Percentiles rank a stretch among this genome's conserved stretches.
Conservation (phyloP, 92 coral and sea anemone genomes). For the Epizoanthus illoricatus region DNA sequence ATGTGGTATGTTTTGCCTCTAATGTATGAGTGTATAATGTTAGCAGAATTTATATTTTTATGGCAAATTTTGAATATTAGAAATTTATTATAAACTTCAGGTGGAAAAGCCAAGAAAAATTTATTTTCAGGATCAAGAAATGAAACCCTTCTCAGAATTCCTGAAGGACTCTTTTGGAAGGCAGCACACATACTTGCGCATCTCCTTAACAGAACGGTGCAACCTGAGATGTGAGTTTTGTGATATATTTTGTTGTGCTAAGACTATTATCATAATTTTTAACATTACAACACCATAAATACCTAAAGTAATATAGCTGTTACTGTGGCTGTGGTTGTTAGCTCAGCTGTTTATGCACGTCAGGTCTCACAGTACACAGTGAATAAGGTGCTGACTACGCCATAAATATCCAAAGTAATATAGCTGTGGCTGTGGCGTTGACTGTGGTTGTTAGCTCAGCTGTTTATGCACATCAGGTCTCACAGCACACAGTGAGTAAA, state of each 20-base stretch:
- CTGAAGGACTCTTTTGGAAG: constrained; percentile 90
- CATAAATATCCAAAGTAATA: no score
- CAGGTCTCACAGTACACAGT: no score
- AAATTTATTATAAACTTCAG: not conserved
- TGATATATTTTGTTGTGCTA: not conserved
- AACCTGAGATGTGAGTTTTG: constrained; percentile 90
- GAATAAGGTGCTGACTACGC: no score
- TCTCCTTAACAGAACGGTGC: constrained; percentile 94
- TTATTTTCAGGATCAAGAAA: constrained; percentile 38
- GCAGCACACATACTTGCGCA: constrained; percentile 85
- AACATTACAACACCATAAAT: not conserved
- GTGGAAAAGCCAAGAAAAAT: not conserved
- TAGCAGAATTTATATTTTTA: not conserved
- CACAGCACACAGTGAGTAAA: no score
- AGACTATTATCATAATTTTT: not conserved
- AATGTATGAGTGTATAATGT: no score
- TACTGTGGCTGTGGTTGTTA: no score
- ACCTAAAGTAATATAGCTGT: no score
- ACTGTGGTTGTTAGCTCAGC: no score
- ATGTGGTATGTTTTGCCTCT: not conserved
- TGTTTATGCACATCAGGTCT: no score
- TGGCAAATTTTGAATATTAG: not conserved
- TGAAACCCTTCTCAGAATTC: constrained; percentile 79
- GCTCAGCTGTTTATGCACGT: no score
- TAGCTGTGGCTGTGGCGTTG: no score